phyloP scores from a whole-genome alignment of 1,140 invertebrate species.

The Procambarus clarkii region DNA sequence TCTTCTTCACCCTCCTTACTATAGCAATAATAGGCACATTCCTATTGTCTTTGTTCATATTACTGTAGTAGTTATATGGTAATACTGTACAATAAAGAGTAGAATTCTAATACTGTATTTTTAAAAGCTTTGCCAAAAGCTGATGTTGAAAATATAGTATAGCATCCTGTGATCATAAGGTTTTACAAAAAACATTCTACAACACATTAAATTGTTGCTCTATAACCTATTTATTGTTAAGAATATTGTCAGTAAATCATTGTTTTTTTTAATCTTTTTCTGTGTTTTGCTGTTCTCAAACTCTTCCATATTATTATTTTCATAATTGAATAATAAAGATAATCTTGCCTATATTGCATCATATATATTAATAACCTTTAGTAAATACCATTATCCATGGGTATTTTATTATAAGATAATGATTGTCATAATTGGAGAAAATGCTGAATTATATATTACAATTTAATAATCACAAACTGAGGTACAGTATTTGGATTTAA shows the following conservation, averaged over 20 bases:
- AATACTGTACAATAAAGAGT: not conserved
- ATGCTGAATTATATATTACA: too few species aligned
- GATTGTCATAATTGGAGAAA: too few species aligned
- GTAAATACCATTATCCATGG: not conserved
- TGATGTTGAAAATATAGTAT: not conserved
- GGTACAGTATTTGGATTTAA: too few species aligned
- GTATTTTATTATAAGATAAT: too few species aligned
- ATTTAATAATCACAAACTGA: too few species aligned
- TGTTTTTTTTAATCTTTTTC: too few species aligned
- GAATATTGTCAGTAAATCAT: not conserved
- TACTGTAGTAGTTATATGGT: not conserved
- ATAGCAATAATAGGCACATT: slow-evolving; percentile 20
- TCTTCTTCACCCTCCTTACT: not conserved
- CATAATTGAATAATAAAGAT: slow-evolving; percentile 43
- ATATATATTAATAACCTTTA: not conserved
- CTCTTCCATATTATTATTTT: not conserved
- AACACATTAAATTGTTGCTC: not conserved
- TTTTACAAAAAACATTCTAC: slow-evolving; percentile 5
- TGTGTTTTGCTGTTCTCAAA: slow-evolving; percentile 12
- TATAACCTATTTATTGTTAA: not conserved
- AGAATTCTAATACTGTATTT: not conserved
- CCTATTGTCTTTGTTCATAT: not conserved
- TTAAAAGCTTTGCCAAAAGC: not conserved
- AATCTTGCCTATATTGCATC: not conserved
- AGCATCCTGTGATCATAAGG: not conserved